These are phyloP conservation scores for Eilema griseolum DNA, from an alignment of 2,888 invertebrate genomes.

Conservation along the genomic window DNA sequence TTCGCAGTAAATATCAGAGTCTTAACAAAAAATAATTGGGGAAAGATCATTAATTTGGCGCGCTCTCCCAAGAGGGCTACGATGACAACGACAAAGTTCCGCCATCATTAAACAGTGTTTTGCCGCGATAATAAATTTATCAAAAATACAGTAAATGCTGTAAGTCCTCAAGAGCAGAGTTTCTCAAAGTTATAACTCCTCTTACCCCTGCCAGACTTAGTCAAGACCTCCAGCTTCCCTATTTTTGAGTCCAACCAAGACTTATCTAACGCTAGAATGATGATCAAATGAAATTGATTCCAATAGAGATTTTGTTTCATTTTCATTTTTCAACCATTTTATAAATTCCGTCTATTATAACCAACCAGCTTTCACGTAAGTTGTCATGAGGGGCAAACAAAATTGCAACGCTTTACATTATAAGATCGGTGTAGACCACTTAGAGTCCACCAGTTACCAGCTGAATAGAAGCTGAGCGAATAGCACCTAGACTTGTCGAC, in stretches of 20 bases:
- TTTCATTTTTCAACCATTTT: neutral
- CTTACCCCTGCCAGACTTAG: neutral
- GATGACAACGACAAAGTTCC: conserved; percentile 27
- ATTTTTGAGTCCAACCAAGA: neutral
- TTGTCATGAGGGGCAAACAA: neutral
- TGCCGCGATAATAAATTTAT: conserved; percentile 26
- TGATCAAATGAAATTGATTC: neutral
- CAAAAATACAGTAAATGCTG: conserved; percentile 34
- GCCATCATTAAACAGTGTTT: conserved; percentile 38
- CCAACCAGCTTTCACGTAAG: neutral
- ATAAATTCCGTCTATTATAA: neutral
- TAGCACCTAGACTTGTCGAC: too few relatives aligned
- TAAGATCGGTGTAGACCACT: too few relatives aligned
- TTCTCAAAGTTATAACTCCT: neutral
- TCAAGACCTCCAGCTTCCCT: neutral
- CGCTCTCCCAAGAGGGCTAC: conserved; percentile 3
- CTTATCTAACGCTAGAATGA: neutral
- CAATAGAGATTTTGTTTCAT: neutral
- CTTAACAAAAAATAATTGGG: conserved; percentile 23
- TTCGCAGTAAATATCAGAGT: conserved; percentile 20
- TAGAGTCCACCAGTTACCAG: too few relatives aligned
- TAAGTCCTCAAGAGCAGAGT: conserved; percentile 8
- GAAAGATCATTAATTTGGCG: conserved; percentile 22
- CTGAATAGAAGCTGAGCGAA: too few relatives aligned
- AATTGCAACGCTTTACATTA: neutral